Percentiles rank a stretch among this genome's conserved stretches.
These are phyloP conservation scores for Sinosuthora webbiana DNA, from an alignment of 2,113 vertebrate species.

Conservation along the genomic window DNA sequence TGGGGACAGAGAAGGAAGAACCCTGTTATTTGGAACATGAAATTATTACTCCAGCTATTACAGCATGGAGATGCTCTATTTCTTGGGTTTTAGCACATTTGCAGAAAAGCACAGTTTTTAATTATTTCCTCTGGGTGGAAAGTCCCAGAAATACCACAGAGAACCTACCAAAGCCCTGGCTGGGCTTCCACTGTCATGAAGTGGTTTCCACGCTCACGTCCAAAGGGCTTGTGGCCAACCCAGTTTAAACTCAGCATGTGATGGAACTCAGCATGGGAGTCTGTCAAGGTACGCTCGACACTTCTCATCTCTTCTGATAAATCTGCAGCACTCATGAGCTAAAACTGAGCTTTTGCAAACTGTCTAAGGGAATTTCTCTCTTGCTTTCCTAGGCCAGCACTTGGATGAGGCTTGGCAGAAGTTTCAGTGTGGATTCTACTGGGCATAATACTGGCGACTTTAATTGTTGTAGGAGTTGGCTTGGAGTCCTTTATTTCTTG, in stretches of 20 bases:
- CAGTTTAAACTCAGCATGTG: neutral
- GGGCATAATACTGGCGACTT: neutral
- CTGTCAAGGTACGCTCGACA: neutral
- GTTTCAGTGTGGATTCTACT: neutral
- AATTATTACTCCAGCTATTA: neutral
- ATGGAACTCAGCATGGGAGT: neutral
- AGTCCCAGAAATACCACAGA: neutral
- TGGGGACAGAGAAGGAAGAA: neutral
- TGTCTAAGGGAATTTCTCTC: neutral
- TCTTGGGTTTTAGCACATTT: neutral
- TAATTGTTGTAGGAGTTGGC: slow-evolving; percentile 6
- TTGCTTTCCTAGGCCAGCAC: neutral
- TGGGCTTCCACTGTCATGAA: neutral
- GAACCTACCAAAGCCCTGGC: neutral
- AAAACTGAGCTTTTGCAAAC: neutral
- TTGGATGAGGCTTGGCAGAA: neutral
- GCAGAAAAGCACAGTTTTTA: neutral
- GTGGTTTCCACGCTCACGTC: neutral
- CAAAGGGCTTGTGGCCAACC: neutral
- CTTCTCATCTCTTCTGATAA: neutral
- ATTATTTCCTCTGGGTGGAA: neutral
- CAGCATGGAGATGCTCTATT: neutral
- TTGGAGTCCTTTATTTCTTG: neutral
- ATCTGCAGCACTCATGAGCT: neutral
- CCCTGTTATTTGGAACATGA: neutral